Evolutionary conservation across 53 echinoderm and acorn worm species (phyloP), one percentile per base, ranked within the genome.

Genomic region (Patiria pectinifera): DNA sequence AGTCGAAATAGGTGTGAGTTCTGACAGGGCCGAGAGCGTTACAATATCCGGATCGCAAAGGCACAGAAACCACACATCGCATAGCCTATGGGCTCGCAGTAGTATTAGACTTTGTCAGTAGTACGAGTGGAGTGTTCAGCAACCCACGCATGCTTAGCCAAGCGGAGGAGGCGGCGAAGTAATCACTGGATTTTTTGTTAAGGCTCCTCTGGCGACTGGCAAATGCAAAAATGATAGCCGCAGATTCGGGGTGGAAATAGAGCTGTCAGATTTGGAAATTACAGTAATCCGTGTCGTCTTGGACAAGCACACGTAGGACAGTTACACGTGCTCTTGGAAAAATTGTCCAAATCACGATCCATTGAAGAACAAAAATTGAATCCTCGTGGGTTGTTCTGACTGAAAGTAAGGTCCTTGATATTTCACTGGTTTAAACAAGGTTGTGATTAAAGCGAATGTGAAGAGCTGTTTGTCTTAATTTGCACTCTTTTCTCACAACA

Each of bases 1-100:
- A 78, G 76, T 59, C 44, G 77, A 78, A 60, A 59, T 62, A 77
- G 88, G 88, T 78, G 88, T 46, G 76, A 77, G 88, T 60, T 88
- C 77, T 62, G 77, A 60, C 88, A 88, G 77, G 19, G 78, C 88
- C 88, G n/a, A 21, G 35, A 88, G 88, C 59, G 18, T 18, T 78
- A 88, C 77, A 88, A 88, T 78, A 88, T 88, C 88, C 77, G 60
- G 88, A 23, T 22, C 45, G 14, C 82, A 26, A 25, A 19, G 18
- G 21, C 53, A 15, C 82, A 21, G 53, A 48, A 59, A 16, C 82
- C 23, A n/a, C 59, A 46, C 82, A 19, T 9, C 82, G n/a, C 9
- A 53, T 24, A 82, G 59, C 82, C 82, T 58, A 58, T 82, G 59
- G 82, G 82, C 47, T 59, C 2, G 24, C 76, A 9, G 35, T 24